Conservation (phyloP, 30 jellyfish, hydroid and myxozoan genomes). For the Chrysaora quinquecirrha region DNA sequence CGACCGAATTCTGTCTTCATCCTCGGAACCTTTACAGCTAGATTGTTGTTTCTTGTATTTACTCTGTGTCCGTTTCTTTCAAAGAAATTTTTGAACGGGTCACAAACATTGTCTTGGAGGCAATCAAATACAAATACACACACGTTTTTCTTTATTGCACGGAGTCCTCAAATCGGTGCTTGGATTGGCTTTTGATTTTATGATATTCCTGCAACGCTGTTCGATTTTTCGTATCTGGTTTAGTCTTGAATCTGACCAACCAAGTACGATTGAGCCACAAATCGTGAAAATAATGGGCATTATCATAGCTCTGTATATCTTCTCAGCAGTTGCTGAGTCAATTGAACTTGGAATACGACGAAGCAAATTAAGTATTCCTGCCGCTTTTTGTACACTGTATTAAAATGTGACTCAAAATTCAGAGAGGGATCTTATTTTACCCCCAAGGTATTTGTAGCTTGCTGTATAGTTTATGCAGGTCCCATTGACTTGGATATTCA, state of each 20-base stretch:
- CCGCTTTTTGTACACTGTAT: neutral
- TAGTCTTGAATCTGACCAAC: constrained; percentile 47
- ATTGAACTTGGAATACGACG: neutral
- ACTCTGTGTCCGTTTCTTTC: constrained; percentile 5
- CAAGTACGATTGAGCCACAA: constrained; percentile 37
- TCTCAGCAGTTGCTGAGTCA: neutral
- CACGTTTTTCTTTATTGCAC: constrained; percentile 18
- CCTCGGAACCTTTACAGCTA: constrained; percentile 35
- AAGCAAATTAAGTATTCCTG: neutral
- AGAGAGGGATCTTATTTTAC: neutral
- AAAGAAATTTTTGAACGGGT: constrained; percentile 6
- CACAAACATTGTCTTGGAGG: constrained; percentile 22
- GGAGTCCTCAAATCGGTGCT: constrained; percentile 1
- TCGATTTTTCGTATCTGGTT: constrained; percentile 54
- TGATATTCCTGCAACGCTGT: constrained; percentile 43
- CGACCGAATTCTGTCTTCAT: constrained; percentile 44
- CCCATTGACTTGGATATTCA: neutral
- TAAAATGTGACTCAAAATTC: neutral
- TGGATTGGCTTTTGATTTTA: constrained; percentile 17
- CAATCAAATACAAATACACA: constrained; percentile 17
- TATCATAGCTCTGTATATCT: neutral
- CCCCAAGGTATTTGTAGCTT: neutral
- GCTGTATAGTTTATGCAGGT: neutral
- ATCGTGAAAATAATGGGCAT: neutral
- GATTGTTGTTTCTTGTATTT: constrained; percentile 21